Evolutionary conservation across 1,140 invertebrate genomes (phyloP), one percentile per base, ranked within the genome.

Genomic region (Drosophila seguyi): DNA sequence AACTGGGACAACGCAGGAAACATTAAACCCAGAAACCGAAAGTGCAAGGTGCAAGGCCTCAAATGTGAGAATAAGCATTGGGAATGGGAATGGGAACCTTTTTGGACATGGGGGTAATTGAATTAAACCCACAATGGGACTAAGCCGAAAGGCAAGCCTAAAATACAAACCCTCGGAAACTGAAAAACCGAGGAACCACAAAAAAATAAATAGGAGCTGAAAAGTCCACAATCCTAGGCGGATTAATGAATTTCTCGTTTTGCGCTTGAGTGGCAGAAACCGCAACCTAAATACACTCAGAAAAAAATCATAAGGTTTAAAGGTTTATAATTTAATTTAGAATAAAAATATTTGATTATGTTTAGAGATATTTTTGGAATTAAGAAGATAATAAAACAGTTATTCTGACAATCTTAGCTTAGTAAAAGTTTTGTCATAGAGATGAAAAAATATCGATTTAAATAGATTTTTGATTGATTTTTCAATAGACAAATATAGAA

Each of bases 211-310:
- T 59, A 59, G 53, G 55, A 63, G 36, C 53, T 31, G 60, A 59
- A 79, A 59, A 63, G 20, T 60, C 79, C 62, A 72, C 65, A 72
- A 58, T 58, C 31, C 65, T 58, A 71, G 63, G 44, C 69, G 77
- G 84, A 78, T 85, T 86, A 85, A 78, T 78, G 81, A 53, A 75
- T 90, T 90, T 84, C 84, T 84, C 58, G 76, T 84, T 90, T 66
- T 88, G 80, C 84, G 84, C 84, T 78, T 84, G 59, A 81, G 52
- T 82, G 78, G 45, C 78, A 27, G 61, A 78, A 80, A 83, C 50
- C 59, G 80, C 80, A 75, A 83, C 48, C 63, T 5, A 20, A 1
- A 10, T 20, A 3, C 73, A 68, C 62, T 29, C 2, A 6, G 31
- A 13, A 1, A 14, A 50, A 52, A 8, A 29, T 0, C 6, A 6